Conservation (phyloP, 2,888 invertebrate species). For the Drosophila paracracens region DNA sequence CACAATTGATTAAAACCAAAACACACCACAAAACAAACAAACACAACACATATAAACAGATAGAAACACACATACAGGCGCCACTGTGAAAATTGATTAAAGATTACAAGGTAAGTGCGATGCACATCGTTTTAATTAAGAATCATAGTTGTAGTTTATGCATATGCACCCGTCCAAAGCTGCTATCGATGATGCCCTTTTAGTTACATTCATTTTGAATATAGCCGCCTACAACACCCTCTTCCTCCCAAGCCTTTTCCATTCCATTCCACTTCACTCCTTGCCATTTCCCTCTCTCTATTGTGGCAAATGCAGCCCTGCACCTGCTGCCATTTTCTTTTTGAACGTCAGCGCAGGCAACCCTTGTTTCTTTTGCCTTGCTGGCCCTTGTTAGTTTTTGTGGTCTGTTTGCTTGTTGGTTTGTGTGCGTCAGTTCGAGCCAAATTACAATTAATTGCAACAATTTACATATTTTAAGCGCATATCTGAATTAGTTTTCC, state of each 20-base stretch:
- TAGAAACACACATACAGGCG: slow-evolving; percentile 33
- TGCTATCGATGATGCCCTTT: slow-evolving; percentile 65
- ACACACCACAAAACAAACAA: slow-evolving; percentile 54
- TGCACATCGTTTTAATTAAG: slow-evolving; percentile 56
- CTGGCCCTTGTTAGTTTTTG: slow-evolving; percentile 35
- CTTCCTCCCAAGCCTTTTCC: neutral
- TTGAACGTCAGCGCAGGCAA: slow-evolving; percentile 55
- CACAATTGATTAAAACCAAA: slow-evolving; percentile 78
- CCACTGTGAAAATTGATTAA: slow-evolving; percentile 73
- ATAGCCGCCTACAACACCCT: slow-evolving; percentile 29
- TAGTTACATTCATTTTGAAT: slow-evolving; percentile 57
- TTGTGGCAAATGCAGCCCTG: slow-evolving; percentile 54
- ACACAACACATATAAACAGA: slow-evolving; percentile 19
- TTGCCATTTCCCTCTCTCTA: slow-evolving; percentile 2
- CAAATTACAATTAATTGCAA: slow-evolving; percentile 72
- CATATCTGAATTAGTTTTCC: slow-evolving; percentile 38
- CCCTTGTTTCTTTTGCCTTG: slow-evolving; percentile 42
- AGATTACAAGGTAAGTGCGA: slow-evolving; percentile 74
- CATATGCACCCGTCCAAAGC: slow-evolving; percentile 24
- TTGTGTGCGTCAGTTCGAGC: slow-evolving; percentile 45
- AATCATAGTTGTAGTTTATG: slow-evolving; percentile 44
- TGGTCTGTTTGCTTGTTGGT: slow-evolving; percentile 38
- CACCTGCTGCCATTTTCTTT: slow-evolving; percentile 80
- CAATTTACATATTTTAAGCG: slow-evolving; percentile 65
- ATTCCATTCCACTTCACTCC: neutral